Base-by-base conservation (phyloP, 2,113 vertebrate species). In the Prietella phreatophila region DNA sequence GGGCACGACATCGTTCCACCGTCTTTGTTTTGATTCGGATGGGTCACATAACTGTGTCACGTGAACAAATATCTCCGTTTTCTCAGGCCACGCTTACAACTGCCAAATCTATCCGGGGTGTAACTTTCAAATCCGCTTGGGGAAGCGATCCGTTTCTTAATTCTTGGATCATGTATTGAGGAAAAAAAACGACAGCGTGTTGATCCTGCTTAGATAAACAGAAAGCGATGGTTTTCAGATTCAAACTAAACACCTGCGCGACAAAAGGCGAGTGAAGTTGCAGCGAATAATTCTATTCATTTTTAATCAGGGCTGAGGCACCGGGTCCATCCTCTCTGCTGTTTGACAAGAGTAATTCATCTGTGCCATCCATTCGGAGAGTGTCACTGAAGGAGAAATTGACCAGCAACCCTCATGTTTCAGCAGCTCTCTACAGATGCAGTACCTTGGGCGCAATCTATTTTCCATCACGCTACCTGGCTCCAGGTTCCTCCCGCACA, bases 401-500 rank as follows among this genome's bases (percentile, higher is more conserved):
- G 87, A 86, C 78, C 90, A 81, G 87, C 85, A 85, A 88, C 89
- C 90, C 90, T 89, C 84, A 89, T 92, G 88, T 85, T 88, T 90
- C 88, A 90, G 67, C 55, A 84, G 88, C 69, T 91, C 89, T 86
- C 86, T 85, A 87, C 69, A 91, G 63, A 75, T 75, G 84, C 88
- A 86, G 55, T 85, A 87, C 87, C 33, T 88, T 81, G 73, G 87
- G 86, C 86, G 86, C 89, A 90, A 91, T 93, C 92, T 92, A 91
- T 93, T 93, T 91, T 93, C 90, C 88, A 89, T 82, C 89, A 90
- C 88, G 89, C 86, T 91, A 91, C 91, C 92, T 92, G 88, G 93
- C 95, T 96, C 90, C 92, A 94, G 94, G 94, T 94, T 93, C 91
- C 91, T 85, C 55, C 90, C 83, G 93, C 94, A 92, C 93, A 93